A percentile compares a stretch with the other conserved stretches of the same genome.
Evolutionary conservation across 1,140 invertebrate genomes (phyloP).

Genomic region (Sminthurides bifidus): DNA sequence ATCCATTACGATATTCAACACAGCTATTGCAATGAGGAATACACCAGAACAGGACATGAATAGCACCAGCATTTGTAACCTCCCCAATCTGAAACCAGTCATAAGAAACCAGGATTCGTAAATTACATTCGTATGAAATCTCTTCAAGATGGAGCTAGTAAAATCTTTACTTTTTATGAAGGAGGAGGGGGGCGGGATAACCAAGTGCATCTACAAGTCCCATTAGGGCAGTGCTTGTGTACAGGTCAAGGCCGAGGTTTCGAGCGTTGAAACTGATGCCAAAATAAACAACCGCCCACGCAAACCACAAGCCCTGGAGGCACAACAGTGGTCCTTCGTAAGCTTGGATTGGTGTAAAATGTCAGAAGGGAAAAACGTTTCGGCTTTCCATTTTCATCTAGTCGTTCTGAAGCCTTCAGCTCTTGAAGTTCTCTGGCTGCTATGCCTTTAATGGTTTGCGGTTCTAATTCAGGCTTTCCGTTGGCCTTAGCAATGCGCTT

Average conservation of each 20-base stretch:
- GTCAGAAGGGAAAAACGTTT: constrained; percentile 9
- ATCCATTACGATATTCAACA: too few species aligned
- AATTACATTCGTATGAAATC: too few species aligned
- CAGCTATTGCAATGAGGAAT: too few species aligned
- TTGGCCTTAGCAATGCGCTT: constrained; percentile 1
- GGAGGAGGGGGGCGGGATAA: not conserved
- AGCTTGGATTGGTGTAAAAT: constrained; percentile 3
- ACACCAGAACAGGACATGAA: too few species aligned
- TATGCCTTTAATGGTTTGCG: not conserved
- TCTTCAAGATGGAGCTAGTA: too few species aligned
- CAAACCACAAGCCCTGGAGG: constrained; percentile 7
- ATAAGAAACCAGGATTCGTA: too few species aligned
- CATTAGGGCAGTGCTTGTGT: constrained; percentile 12
- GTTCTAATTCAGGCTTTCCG: constrained; percentile 5
- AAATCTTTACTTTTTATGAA: constrained; percentile 14
- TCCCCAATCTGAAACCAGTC: too few species aligned
- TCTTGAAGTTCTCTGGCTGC: constrained; percentile 3
- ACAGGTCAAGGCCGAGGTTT: constrained; percentile 12
- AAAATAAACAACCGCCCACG: constrained; percentile 14
- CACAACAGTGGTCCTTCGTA: constrained; percentile 1
- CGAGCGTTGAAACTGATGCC: constrained; percentile 15
- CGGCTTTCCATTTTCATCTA: not conserved
- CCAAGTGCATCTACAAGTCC: constrained; percentile 11
- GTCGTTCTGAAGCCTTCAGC: not conserved
- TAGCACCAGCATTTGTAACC: too few species aligned